phyloP scores from a whole-genome alignment of 2,888 invertebrate genomes.

The Lysandra bellargus region DNA sequence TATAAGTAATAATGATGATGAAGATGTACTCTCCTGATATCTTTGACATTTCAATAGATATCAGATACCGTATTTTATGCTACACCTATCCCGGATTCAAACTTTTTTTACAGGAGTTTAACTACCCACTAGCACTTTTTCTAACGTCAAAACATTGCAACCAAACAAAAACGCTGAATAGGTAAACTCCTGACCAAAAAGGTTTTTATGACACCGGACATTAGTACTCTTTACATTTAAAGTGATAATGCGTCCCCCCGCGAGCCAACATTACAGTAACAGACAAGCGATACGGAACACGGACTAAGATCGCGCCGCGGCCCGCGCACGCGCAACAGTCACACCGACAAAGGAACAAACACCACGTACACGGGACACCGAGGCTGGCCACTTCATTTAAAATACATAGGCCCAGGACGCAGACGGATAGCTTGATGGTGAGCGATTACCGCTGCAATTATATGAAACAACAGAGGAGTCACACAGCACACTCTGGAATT shows the following conservation, averaged over 20 bases:
- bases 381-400: constrained; percentile 30
- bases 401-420: neutral
- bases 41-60: no score
- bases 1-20: no score
- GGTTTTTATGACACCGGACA: neutral
- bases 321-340: constrained; percentile 35
- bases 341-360: constrained; percentile 38
- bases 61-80: no score
- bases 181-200: no score
- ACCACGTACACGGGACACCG: constrained; percentile 33
- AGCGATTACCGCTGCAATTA: neutral
- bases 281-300: constrained; percentile 52
- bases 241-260: constrained; percentile 40
- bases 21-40: no score
- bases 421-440: neutral
- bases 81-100: no score
- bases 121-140: no score
- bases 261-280: constrained; percentile 47
- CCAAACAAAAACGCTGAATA: no score
- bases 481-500: no score
- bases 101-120: no score
- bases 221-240: neutral
- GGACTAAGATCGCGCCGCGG: constrained; percentile 45
- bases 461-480: neutral
- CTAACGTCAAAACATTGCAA: no score